phyloP scores from a whole-genome alignment of 1,140 invertebrate genomes.

The Drosophila paulistorum region DNA sequence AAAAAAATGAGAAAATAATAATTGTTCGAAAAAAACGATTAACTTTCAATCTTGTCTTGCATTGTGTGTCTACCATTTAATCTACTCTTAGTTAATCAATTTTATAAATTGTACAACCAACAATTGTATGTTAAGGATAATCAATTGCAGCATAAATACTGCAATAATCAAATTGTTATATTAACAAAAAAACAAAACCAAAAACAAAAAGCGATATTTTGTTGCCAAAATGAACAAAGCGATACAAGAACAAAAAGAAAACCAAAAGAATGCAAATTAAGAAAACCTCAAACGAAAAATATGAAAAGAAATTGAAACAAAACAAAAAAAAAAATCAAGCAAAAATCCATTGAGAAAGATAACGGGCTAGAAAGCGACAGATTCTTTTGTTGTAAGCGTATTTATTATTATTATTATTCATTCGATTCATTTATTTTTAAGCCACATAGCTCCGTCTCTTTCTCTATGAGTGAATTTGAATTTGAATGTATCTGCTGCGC shows the following conservation, averaged over 20 bases:
- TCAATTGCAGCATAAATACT: slow-evolving; percentile 28
- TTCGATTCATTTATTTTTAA: slow-evolving; percentile 56
- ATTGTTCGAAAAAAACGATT: slow-evolving; percentile 47
- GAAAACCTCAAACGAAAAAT: not conserved
- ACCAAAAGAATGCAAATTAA: not conserved
- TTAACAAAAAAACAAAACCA: slow-evolving; percentile 38
- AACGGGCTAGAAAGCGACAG: slow-evolving; percentile 17
- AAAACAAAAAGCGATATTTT: slow-evolving; percentile 34
- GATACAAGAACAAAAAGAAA: not conserved
- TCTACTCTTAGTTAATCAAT: slow-evolving; percentile 52
- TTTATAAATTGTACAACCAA: slow-evolving; percentile 69
- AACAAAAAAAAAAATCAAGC: slow-evolving; percentile 2
- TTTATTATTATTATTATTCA: slow-evolving; percentile 25
- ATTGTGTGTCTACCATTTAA: slow-evolving; percentile 69
- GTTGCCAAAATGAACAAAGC: slow-evolving; percentile 50
- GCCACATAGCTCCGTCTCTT: slow-evolving; percentile 26
- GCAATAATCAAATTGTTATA: slow-evolving; percentile 71
- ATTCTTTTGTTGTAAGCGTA: slow-evolving; percentile 67
- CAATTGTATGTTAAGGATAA: slow-evolving; percentile 63
- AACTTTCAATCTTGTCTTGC: slow-evolving; percentile 62
- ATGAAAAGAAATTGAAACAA: not conserved
- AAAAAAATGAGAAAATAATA: slow-evolving; percentile 38
- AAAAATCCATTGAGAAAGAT: slow-evolving; percentile 38
- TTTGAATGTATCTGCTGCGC: not conserved
- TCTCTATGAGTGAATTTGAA: slow-evolving; percentile 17